Percentiles rank a stretch among this genome's conserved stretches.
phyloP scores from a whole-genome alignment of 2,113 vertebrate genomes.

The Micronisus gabar region DNA sequence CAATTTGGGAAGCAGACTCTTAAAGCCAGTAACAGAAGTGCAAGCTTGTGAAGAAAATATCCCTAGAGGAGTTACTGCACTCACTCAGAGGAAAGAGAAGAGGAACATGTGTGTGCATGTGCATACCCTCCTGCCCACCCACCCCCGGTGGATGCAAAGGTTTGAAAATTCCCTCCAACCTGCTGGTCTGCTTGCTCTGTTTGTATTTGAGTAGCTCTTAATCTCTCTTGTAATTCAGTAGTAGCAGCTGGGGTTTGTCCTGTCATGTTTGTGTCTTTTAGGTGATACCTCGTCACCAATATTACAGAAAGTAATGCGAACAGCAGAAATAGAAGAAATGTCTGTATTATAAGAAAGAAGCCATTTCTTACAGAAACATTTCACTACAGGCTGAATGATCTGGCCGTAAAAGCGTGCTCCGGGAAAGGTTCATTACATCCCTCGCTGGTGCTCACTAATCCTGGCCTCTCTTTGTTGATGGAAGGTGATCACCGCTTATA shows the following conservation, averaged over 20 bases:
- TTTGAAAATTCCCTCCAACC: not conserved
- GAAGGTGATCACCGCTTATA: not conserved
- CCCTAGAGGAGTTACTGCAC: not conserved
- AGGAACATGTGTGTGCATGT: accelerated
- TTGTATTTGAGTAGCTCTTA: not conserved
- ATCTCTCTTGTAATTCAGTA: not conserved
- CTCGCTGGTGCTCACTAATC: not conserved
- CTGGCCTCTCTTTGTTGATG: not conserved
- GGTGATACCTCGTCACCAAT: not conserved
- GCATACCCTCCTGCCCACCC: accelerated
- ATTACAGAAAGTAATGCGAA: not conserved
- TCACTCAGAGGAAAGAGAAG: not conserved
- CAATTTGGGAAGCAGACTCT: not conserved
- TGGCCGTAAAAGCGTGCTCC: not conserved
- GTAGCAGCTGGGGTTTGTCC: not conserved
- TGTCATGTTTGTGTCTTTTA: not conserved
- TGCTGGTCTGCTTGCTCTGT: not conserved
- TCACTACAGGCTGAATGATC: not conserved
- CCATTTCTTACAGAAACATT: not conserved
- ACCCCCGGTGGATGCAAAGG: accelerated
- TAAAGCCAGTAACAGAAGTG: not conserved
- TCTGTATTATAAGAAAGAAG: not conserved
- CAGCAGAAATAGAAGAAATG: not conserved
- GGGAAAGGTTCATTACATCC: not conserved
- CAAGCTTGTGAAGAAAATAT: not conserved